phyloP scores from a whole-genome alignment of 2,888 invertebrate genomes.

The Odontomyia ornata region DNA sequence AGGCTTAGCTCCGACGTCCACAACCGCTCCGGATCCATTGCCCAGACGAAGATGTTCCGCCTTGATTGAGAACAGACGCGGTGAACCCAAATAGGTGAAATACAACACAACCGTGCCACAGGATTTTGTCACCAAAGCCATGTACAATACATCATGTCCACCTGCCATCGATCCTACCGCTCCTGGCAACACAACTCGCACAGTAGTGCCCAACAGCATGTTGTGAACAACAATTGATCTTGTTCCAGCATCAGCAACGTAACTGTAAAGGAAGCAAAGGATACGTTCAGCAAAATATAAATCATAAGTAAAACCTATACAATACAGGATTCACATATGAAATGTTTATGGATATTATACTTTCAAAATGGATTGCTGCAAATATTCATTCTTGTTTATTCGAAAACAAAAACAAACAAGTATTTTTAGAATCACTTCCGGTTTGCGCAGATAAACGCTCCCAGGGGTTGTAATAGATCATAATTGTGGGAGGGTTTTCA shows the following conservation, averaged over 20 bases:
- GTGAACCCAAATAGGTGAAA: constrained; percentile 70
- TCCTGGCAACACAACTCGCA: constrained; percentile 69
- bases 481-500: too few species aligned
- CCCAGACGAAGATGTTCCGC: constrained; percentile 67
- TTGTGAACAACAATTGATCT: constrained; percentile 67
- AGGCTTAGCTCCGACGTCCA: constrained; percentile 69
- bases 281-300: neutral
- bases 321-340: neutral
- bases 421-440: too few species aligned
- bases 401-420: too few species aligned
- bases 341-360: neutral
- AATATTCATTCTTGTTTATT: too few species aligned
- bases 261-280: constrained; percentile 57
- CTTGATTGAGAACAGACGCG: constrained; percentile 68
- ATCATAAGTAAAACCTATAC: neutral
- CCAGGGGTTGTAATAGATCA: too few species aligned
- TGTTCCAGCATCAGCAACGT: constrained; percentile 57
- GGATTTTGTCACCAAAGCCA: constrained; percentile 66
- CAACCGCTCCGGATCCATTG: constrained; percentile 67
- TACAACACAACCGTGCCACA: constrained; percentile 66
- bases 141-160: constrained; percentile 69
- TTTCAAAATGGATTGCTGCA: too few species aligned
- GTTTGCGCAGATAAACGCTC: too few species aligned
- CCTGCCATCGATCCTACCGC: constrained; percentile 62
- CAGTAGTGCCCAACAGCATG: constrained; percentile 65